Evolutionary conservation across 1,140 invertebrate genomes (phyloP), one percentile per base, ranked within the genome.

Genomic region (silkworm (Bombyx mori)): DNA sequence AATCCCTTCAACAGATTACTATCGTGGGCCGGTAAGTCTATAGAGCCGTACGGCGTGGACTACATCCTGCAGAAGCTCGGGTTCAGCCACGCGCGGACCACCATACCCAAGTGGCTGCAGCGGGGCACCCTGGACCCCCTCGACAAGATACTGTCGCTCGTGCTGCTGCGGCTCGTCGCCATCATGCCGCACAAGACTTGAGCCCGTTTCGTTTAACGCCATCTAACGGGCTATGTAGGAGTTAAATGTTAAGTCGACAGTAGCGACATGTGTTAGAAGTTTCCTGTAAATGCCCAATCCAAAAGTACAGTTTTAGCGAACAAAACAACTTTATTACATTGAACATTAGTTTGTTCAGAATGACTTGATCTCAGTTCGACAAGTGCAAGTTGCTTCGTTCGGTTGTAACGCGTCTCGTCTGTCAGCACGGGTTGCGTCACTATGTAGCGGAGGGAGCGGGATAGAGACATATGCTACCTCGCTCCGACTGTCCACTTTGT

Each of bases 31-130:
- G 97, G 97, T 10, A 97, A 97, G 83, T 95, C 96, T 65, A 98
- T 99, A 63, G 97, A 99, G 83, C 97, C 97, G 1, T 98, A 99
- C 73, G 98, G 97, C 46, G 97, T 99, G 45, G 98, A 99, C 88
- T 98, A 97, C 80, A 98, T 99, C 66, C 89, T 99, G 44, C 96
- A 99, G 88, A 98, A 98, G 83, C 89, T 99, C 6, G 98, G 98
- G 9, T 99, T 99, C 79, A 93, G 94, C 58, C 98, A 99, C 87
- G 98, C 98, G 3, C 90, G 98, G 48, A 97, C 95, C 47, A 99
- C 98, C 44, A 99, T 99, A 79, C 98, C 98, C 18, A 99, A 99
- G 89, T 99, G 98, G 97, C 92, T 99, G 88, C 98, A 99, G 87
- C 90, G 98, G 58, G 98, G 98, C 35, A 96, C 98, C 66, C 96